Evolutionary conservation across 37 sponge, comb jelly and placozoan species (phyloP).

Genomic region (Spongilla lacustris): DNA sequence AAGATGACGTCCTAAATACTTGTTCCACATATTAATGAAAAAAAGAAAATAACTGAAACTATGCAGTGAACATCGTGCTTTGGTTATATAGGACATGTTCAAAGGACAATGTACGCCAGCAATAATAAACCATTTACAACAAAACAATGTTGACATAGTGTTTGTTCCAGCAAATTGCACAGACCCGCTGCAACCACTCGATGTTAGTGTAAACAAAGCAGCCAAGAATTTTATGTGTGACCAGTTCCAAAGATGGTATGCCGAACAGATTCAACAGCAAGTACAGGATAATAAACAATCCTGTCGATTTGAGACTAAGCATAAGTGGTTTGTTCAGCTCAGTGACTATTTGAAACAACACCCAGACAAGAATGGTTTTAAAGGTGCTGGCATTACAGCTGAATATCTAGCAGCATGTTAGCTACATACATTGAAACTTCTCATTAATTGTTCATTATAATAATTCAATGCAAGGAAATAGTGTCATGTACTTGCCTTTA

Average conservation of each 20-base stretch:
- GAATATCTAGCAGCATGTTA: not conserved
- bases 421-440: not conserved
- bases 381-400: conserved; percentile 42
- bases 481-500: not conserved
- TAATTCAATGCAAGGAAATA: not conserved
- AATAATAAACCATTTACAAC: conserved; percentile 17
- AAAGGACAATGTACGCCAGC: conserved; percentile 39
- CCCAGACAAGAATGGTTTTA: conserved; percentile 55
- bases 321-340: conserved; percentile 55
- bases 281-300: conserved; percentile 13
- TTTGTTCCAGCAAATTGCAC: conserved; percentile 62
- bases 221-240: conserved; percentile 56
- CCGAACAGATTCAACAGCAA: conserved; percentile 35
- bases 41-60: conserved; percentile 43
- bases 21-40: conserved; percentile 36
- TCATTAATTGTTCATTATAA: not conserved
- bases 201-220: conserved; percentile 59
- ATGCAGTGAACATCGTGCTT: conserved; percentile 28
- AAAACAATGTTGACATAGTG: conserved; percentile 23
- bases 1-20: conserved; percentile 34
- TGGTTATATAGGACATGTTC: conserved; percentile 61
- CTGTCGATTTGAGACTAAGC: not conserved
- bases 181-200: conserved; percentile 60
- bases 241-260: conserved; percentile 55
- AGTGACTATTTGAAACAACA: conserved; percentile 42